These are phyloP conservation scores for Harpagoxenus sublaevis DNA, from an alignment of 2,888 invertebrate species.

Conservation along the genomic window DNA sequence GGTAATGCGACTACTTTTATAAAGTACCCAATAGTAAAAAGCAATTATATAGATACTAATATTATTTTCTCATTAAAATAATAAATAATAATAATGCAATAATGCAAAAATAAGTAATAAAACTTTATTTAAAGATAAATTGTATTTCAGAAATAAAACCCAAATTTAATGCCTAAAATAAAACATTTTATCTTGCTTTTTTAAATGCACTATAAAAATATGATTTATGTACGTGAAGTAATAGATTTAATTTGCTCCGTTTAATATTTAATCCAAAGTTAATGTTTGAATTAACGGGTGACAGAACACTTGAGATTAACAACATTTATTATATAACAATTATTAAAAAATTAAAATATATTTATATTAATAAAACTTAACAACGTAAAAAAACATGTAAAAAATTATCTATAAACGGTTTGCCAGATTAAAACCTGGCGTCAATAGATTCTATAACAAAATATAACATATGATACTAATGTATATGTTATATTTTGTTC, in stretches of 20 bases:
- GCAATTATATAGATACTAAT: neutral
- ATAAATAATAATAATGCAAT: neutral
- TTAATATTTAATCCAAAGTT: neutral
- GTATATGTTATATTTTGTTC: neutral
- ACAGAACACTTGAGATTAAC: slow-evolving; percentile 8
- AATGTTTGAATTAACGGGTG: neutral
- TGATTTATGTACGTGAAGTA: neutral
- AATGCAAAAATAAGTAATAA: neutral
- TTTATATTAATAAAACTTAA: slow-evolving; percentile 66
- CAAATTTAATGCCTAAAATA: neutral
- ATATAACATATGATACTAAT: neutral
- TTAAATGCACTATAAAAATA: neutral
- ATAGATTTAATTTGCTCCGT: neutral
- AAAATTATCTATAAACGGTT: slow-evolving; percentile 43
- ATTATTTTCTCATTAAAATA: neutral
- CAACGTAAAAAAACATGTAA: slow-evolving; percentile 68
- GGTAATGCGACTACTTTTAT: neutral
- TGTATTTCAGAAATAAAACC: neutral
- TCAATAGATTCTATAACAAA: neutral
- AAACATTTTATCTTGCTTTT: neutral
- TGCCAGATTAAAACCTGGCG: neutral
- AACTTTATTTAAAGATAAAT: neutral
- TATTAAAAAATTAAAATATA: neutral
- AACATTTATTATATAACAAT: slow-evolving; percentile 71
- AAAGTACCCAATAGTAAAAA: too few relatives aligned